Conservation (phyloP, 1,140 invertebrate species). For the Parasteatoda tepidariorum region DNA sequence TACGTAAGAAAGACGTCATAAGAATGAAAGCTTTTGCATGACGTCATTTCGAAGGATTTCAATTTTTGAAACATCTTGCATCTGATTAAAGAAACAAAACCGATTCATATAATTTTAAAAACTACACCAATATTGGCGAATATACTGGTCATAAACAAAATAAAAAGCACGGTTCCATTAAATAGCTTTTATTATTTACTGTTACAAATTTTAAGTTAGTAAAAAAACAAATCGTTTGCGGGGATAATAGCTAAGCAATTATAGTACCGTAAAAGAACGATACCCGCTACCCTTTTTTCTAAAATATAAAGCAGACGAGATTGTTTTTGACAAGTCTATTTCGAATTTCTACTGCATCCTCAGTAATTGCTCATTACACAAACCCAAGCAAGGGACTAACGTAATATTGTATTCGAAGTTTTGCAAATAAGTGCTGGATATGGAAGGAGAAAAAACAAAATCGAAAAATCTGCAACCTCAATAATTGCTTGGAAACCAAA, state of each 20-base stretch:
- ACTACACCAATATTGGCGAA: too few relatives aligned
- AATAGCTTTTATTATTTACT: too few relatives aligned
- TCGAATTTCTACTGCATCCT: slow-evolving; percentile 16
- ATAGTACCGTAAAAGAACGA: slow-evolving; percentile 53
- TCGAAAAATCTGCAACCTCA: slow-evolving; percentile 60
- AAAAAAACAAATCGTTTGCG: too few relatives aligned
- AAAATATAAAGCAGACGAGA: slow-evolving; percentile 13
- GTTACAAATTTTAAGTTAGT: too few relatives aligned
- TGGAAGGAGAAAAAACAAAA: slow-evolving; percentile 39
- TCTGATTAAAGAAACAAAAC: too few relatives aligned
- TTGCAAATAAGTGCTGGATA: slow-evolving; percentile 31
- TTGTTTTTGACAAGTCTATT: slow-evolving; percentile 40
- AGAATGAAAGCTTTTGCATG: too few relatives aligned
- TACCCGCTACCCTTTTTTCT: slow-evolving; percentile 1
- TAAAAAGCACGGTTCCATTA: too few relatives aligned
- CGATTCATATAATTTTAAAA: too few relatives aligned
- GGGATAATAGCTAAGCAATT: slow-evolving; percentile 25
- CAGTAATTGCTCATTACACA: slow-evolving; percentile 51
- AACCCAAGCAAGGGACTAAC: background rate
- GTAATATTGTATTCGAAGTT: slow-evolving; percentile 11
- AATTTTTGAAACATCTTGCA: too few relatives aligned
- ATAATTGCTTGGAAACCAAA: slow-evolving; percentile 59
- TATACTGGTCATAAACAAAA: too few relatives aligned
- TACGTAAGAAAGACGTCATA: too few relatives aligned
- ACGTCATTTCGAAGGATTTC: too few relatives aligned